Evolutionary conservation across 1,140 invertebrate species (phyloP).

Genomic region (Coenobita brevimanus): DNA sequence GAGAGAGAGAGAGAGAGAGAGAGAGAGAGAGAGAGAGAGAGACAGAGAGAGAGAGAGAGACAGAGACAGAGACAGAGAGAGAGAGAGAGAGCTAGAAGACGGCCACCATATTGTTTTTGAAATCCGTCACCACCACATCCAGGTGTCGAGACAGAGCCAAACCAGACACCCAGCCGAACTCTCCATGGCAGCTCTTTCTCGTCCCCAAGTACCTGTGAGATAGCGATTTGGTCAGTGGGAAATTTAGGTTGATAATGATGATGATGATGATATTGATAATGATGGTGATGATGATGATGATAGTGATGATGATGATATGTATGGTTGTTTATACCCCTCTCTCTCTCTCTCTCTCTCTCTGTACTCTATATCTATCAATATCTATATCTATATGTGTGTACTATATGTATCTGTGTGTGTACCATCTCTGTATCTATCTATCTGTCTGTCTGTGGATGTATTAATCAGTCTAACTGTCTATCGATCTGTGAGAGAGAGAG

Average conservation of each 20-base stretch:
- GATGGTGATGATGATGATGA: neutral
- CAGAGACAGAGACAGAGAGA: too few relatives aligned
- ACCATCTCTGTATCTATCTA: neutral
- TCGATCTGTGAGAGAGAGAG: neutral
- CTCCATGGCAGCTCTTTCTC: constrained; percentile 77
- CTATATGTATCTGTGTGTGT: neutral
- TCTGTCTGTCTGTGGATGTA: neutral
- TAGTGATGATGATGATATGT: neutral
- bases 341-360: constrained; percentile 1
- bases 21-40: too few relatives aligned
- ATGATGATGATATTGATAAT: neutral
- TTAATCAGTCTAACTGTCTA: neutral
- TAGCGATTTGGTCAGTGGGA: too few relatives aligned
- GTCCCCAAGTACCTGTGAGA: constrained; percentile 78
- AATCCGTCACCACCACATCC: constrained; percentile 81
- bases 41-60: too few relatives aligned
- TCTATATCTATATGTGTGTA: neutral
- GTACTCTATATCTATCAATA: neutral
- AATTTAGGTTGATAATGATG: too few relatives aligned
- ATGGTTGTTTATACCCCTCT: neutral
- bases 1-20: too few relatives aligned
- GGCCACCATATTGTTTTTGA: constrained; percentile 81
- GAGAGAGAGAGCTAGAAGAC: constrained; percentile 76
- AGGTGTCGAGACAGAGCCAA: constrained; percentile 79
- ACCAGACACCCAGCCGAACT: constrained; percentile 83